A percentile compares a stretch with the other conserved stretches of the same genome.
phyloP scores from a whole-genome alignment of 2,113 vertebrate genomes.

The Chionodraco myersi region DNA sequence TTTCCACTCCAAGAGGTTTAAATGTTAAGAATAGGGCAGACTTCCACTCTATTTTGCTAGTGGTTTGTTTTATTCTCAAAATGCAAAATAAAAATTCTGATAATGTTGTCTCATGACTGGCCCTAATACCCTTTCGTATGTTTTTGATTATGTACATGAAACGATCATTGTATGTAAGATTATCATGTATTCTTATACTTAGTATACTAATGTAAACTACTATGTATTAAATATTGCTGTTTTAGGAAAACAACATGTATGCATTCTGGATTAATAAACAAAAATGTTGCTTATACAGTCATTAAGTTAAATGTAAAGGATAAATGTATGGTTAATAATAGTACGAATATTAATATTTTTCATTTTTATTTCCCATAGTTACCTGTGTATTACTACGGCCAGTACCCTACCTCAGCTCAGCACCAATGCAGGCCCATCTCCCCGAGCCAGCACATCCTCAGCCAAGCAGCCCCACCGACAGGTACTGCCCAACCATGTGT shows the following conservation, averaged over 20 bases:
- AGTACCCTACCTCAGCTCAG: slow-evolving; percentile 93
- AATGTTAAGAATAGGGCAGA: too few relatives aligned
- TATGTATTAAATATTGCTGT: not conserved
- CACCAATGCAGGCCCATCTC: slow-evolving; percentile 89
- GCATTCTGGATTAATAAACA: not conserved
- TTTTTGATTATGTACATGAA: not conserved
- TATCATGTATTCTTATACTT: too few relatives aligned
- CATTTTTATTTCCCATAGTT: slow-evolving; percentile 80
- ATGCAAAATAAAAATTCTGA: too few relatives aligned
- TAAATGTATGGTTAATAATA: too few relatives aligned
- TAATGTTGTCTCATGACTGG: too few relatives aligned
- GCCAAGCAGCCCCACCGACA: slow-evolving; percentile 83
- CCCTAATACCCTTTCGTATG: too few relatives aligned
- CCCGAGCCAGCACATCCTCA: slow-evolving; percentile 85
- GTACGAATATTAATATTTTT: not conserved
- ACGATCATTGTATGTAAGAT: not conserved
- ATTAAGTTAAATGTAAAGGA: not conserved
- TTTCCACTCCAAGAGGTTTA: too few relatives aligned
- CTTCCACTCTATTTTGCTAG: too few relatives aligned
- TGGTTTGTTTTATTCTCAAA: too few relatives aligned
- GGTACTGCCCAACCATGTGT: slow-evolving; percentile 75
- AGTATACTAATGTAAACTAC: not conserved
- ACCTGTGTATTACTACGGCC: slow-evolving; percentile 91
- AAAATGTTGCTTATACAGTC: not conserved
- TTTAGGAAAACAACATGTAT: not conserved